Base-by-base conservation (phyloP, 2,888 invertebrate genomes). In the Eristalis pertinax region DNA sequence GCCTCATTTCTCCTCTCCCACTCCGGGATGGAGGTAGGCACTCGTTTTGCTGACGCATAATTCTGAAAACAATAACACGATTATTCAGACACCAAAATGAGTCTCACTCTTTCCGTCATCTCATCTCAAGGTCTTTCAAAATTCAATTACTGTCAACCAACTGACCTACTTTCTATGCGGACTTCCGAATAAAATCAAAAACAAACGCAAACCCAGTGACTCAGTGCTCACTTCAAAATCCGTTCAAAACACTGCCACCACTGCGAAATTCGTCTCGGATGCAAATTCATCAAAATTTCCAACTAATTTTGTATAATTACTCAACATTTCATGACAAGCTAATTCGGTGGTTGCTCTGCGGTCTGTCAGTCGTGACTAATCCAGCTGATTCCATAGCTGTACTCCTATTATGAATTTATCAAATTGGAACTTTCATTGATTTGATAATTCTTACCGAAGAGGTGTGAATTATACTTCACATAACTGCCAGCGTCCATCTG, bases 261-360 rank as follows among this genome's bases (percentile, higher is more conserved):
- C 5, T 50, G 50, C 50, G 74, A 65, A 58, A 75, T 50, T 65
- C 24, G 32, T 64, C 56, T 65, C 38, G 35, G 50, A 24, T 65
- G 74, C 68, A 63, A 8, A 68, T 62, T 63, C 50, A 13, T 58
- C 56, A 19, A 8, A n/a, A 22, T 68, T 69, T 22, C n/a, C 41
- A 32, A 8, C 22, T 5, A 69, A 77, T 56, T n/a, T 29, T 50
- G 63, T 63, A 32, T 69, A 63, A 26, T 63, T 76, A 19, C 60
- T 11, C 19, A 58, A 35, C 50, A 13, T 68, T 43, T 68, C 68
- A 22, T 62, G 68, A 10, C 24, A 35, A 62, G 50, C 15, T 41
- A 4, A 62, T 76, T 50, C 50, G 19, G 8, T 50, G 19, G 8
- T 50, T 50, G 50, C 50, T 19, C 50, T 50, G 50, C 50, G 5